phyloP scores from a whole-genome alignment of 2,888 invertebrate genomes.

The Argyresthia albistria region DNA sequence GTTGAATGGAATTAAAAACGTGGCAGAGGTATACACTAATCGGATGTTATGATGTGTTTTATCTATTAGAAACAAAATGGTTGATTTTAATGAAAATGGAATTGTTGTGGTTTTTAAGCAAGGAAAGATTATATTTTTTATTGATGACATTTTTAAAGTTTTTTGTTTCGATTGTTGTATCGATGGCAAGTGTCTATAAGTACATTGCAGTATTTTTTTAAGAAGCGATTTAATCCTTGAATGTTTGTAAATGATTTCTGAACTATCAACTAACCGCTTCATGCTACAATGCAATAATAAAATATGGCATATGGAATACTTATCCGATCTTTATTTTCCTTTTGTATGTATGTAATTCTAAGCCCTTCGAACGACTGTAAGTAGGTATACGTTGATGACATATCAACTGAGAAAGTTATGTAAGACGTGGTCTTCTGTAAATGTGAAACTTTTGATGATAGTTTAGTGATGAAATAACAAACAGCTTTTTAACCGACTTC shows the following conservation, averaged over 20 bases:
- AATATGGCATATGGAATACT: too few relatives aligned
- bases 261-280: too few relatives aligned
- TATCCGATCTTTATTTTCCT: background rate
- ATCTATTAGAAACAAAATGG: slow-evolving; percentile 12
- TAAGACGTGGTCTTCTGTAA: background rate
- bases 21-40: too few relatives aligned
- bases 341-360: background rate
- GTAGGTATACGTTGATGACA: slow-evolving; percentile 3
- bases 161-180: slow-evolving; percentile 49
- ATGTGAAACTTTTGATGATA: background rate
- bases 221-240: background rate
- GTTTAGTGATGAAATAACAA: background rate
- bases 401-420: background rate
- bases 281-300: too few relatives aligned
- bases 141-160: slow-evolving; percentile 52
- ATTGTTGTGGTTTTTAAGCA: slow-evolving; percentile 58
- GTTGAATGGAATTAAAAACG: too few relatives aligned
- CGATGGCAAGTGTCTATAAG: slow-evolving; percentile 35
- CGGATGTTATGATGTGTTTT: background rate
- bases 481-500: too few relatives aligned
- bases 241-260: too few relatives aligned
- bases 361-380: background rate
- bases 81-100: slow-evolving; percentile 30
- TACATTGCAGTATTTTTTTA: slow-evolving; percentile 36
- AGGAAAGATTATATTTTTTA: slow-evolving; percentile 59